A percentile compares a stretch with the other conserved stretches of the same genome.
Evolutionary conservation across 2,888 invertebrate genomes (phyloP).

Genomic region (Theristus sp.): DNA sequence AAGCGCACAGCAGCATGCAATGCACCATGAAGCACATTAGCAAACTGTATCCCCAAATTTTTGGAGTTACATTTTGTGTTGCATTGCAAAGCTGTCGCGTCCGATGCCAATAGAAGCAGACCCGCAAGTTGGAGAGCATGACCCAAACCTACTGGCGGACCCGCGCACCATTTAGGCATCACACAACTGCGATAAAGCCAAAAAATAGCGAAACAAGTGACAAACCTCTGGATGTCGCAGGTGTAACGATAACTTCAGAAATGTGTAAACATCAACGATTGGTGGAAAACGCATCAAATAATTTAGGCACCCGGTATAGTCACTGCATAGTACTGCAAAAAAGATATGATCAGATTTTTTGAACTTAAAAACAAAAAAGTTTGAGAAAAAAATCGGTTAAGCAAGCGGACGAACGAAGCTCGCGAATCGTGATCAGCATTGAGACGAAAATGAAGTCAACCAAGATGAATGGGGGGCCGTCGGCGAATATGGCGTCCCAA

Average conservation of each 20-base stretch:
- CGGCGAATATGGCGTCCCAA: slow-evolving; percentile 66
- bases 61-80: too few species aligned
- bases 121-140: too few species aligned
- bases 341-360: not conserved
- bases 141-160: too few species aligned
- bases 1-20: too few species aligned
- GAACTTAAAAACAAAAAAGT: not conserved
- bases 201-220: too few species aligned
- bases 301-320: slow-evolving; percentile 47
- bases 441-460: slow-evolving; percentile 54
- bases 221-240: slow-evolving; percentile 36
- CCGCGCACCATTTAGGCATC: too few species aligned
- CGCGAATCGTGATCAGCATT: slow-evolving; percentile 52
- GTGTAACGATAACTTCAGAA: slow-evolving; percentile 44
- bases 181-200: not conserved
- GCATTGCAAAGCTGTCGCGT: too few species aligned
- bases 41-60: too few species aligned
- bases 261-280: slow-evolving; percentile 43
- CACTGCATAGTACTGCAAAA: slow-evolving; percentile 31
- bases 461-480: slow-evolving; percentile 38
- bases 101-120: too few species aligned
- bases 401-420: slow-evolving; percentile 42
- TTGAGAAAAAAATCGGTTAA: not conserved
- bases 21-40: too few species aligned
- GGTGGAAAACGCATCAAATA: slow-evolving; percentile 50